Evolutionary conservation across 2,888 invertebrate genomes (phyloP), one percentile per base, ranked within the genome.

Genomic region (Entomobrya multifasciata): DNA sequence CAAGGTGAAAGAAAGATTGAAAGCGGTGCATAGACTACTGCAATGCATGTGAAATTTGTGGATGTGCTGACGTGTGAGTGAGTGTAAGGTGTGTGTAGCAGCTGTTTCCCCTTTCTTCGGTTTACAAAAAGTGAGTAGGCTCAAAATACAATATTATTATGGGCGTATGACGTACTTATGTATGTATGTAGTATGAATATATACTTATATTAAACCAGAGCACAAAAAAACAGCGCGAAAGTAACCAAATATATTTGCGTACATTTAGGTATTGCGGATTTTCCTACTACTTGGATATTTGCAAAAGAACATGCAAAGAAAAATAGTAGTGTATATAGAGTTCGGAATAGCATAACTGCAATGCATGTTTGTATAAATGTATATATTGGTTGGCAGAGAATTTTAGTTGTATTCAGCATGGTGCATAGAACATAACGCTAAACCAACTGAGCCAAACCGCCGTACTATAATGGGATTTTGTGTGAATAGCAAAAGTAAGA

Each of bases 11-110:
- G 1, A 62, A n/a, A 25, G 25, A 44, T 67, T 67, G 67, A 67
- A 67, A 67, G 67, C 67, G 67, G 67, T 67, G 67, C 67, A 67
- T 67, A 67, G 67, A 67, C 67, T 44, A 67, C 67, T 67, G 67
- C 67, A 67, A 44, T 44, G 67, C 67, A 67, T 67, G 44, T 67
- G 67, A 10, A 44, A 22, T 67, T 44, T 41, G 41, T 44, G 67
- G 62, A 62, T 62, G 41, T 67, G 67, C 20, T 67, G 67, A 67
- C 67, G 67, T 67, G 44, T n/a, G n/a, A n/a, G n/a, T n/a, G n/a
- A n/a, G n/a, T n/a, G 30, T n/a, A 20, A 17, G 41, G 44, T 44
- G 22, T n/a, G n/a, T 67, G 22, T 41, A 67, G 67, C 67, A 67
- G 67, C 67, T 67, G 67, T 44, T 44, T 67, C 62, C n/a, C n/a